Conservation (phyloP, 2,797 vertebrate genomes). For the Lepilemur ruficaudatus region DNA sequence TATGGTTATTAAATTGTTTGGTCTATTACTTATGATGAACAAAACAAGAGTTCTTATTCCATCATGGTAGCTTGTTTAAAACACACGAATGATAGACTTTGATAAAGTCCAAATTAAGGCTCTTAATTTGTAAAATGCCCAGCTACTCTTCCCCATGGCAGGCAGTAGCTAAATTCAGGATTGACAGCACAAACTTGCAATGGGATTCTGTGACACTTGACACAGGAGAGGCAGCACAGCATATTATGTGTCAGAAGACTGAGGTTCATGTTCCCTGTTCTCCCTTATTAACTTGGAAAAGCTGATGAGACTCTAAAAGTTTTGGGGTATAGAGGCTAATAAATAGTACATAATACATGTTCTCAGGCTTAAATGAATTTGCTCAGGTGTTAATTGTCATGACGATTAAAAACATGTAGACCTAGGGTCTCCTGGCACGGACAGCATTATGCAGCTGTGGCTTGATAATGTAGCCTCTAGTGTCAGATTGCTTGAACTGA, state of each 20-base stretch:
- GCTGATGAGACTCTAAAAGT: neutral
- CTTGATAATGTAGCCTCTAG: neutral
- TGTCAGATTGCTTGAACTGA: neutral
- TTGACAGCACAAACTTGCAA: neutral
- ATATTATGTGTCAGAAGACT: neutral
- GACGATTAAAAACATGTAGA: neutral
- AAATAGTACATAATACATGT: neutral
- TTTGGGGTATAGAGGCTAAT: neutral
- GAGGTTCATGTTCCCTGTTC: neutral
- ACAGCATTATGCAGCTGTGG: too few species aligned
- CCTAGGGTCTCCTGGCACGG: neutral
- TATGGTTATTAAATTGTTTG: neutral
- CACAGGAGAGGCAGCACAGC: rapidly evolving
- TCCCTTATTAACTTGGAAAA: neutral
- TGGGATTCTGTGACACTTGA: neutral
- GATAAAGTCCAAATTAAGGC: neutral
- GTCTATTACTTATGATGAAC: neutral
- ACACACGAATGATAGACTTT: neutral
- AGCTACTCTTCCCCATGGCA: neutral
- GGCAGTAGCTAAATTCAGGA: too few species aligned
- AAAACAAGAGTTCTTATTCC: conserved; percentile 12
- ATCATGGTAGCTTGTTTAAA: neutral
- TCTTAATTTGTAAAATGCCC: neutral
- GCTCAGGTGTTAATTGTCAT: neutral
- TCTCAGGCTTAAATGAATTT: neutral